Evolutionary conservation across 30 jellyfish, hydroid and myxozoan genomes (phyloP).

Genomic region (Aurelia aurita complex sp. Pacific): DNA sequence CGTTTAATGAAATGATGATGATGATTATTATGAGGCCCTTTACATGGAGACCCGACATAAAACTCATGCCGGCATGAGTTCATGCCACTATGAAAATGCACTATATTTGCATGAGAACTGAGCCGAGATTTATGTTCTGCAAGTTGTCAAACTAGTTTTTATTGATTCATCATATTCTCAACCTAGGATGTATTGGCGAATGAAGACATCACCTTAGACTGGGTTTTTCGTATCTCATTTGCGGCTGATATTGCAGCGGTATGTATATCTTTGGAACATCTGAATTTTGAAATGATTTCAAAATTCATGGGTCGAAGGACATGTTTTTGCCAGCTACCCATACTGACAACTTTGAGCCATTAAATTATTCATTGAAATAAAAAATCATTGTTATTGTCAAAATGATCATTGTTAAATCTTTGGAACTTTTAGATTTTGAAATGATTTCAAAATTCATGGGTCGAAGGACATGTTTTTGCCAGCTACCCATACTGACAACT

Average conservation of each 20-base stretch:
- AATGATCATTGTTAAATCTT: background rate
- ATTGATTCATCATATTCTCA: background rate
- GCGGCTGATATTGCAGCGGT: slow-evolving; percentile 81
- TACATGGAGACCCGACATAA: too few species aligned
- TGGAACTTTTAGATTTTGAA: background rate
- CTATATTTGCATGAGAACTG: too few species aligned
- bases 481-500: too few species aligned
- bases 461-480: too few species aligned
- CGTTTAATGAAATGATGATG: too few species aligned
- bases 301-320: background rate
- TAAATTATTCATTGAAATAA: background rate
- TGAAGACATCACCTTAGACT: slow-evolving; percentile 75
- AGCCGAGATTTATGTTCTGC: too few species aligned
- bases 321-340: too few species aligned
- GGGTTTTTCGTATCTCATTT: slow-evolving; percentile 79
- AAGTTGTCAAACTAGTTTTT: too few species aligned
- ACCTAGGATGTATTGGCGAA: slow-evolving; percentile 77
- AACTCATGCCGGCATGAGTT: too few species aligned
- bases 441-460: background rate
- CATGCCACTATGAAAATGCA: too few species aligned
- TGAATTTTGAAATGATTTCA: background rate
- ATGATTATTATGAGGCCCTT: too few species aligned
- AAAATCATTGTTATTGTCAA: background rate
- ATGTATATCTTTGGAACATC: background rate
- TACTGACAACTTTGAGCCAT: too few species aligned